Percentiles rank a stretch among this genome's conserved stretches.
phyloP scores from a whole-genome alignment of 2,888 invertebrate genomes.

The Pammene aurita region DNA sequence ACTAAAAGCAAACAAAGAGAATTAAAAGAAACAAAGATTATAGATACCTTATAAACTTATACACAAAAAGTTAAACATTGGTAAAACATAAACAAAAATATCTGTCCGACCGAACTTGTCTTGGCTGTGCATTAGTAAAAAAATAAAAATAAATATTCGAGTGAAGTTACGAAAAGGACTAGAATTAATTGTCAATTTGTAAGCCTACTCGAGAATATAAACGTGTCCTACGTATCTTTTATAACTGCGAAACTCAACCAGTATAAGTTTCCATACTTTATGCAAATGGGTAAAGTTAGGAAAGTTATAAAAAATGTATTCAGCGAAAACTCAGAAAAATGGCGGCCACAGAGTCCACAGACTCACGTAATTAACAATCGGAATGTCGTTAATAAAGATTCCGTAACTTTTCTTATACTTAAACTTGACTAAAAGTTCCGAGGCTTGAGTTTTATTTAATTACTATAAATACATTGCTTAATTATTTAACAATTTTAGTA shows the following conservation, averaged over 20 bases:
- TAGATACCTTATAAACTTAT: too few species aligned
- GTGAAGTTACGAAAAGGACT: too few species aligned
- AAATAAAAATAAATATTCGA: too few species aligned
- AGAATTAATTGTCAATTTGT: too few species aligned
- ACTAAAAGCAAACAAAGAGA: too few species aligned
- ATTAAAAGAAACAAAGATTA: too few species aligned
- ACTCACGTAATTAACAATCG: neutral
- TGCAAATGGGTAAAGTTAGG: constrained; percentile 13
- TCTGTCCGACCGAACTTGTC: too few species aligned
- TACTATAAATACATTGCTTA: too few species aligned
- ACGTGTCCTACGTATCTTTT: constrained; percentile 1
- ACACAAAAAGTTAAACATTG: too few species aligned
- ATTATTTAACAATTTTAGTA: too few species aligned
- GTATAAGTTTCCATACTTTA: constrained; percentile 17
- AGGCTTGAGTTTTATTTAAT: neutral
- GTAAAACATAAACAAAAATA: too few species aligned
- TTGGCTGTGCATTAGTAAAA: too few species aligned
- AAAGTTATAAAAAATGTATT: constrained; percentile 4
- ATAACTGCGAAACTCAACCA: neutral
- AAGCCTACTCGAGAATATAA: neutral
- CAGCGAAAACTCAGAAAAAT: constrained; percentile 15
- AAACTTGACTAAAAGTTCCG: neutral
- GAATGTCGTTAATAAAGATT: neutral
- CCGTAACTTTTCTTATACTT: neutral
- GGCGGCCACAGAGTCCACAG: constrained; percentile 4